Percentiles rank a stretch among this genome's conserved stretches.
phyloP scores from a whole-genome alignment of 2,113 vertebrate species.

The Salvelinus sp. region DNA sequence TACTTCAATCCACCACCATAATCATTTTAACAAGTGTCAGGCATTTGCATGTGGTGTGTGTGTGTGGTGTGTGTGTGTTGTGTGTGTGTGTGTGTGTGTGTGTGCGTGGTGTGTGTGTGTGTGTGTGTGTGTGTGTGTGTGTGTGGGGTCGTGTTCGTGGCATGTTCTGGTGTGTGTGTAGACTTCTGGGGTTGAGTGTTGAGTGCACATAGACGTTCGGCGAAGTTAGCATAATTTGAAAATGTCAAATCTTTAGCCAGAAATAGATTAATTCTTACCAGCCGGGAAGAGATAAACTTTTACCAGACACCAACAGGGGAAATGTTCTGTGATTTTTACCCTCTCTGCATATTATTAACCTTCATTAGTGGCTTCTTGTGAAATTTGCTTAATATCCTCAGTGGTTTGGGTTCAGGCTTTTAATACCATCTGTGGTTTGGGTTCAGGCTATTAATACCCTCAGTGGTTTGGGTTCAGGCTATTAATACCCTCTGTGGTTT shows the following conservation, averaged over 20 bases:
- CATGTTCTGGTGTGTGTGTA: too few relatives aligned
- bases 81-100: too few relatives aligned
- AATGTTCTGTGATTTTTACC: conserved; percentile 33
- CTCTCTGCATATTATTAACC: conserved; percentile 52
- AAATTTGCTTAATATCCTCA: conserved; percentile 43
- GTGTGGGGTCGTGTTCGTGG: too few relatives aligned
- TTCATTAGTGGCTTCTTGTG: conserved; percentile 51
- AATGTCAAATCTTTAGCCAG: conserved; percentile 64
- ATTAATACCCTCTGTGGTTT: too few relatives aligned
- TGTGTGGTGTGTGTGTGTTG: too few relatives aligned
- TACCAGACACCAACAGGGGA: conserved; percentile 36
- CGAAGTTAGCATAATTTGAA: conserved; percentile 26
- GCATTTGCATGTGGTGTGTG: too few relatives aligned
- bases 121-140: too few relatives aligned
- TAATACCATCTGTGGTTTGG: not conserved
- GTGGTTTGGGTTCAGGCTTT: not conserved
- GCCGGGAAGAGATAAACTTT: conserved; percentile 74
- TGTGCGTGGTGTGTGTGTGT: too few relatives aligned
- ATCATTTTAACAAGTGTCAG: too few relatives aligned
- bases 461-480: too few relatives aligned
- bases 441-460: not conserved
- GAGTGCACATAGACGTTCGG: conserved; percentile 26
- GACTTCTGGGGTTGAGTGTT: conserved; percentile 23
- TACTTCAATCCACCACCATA: not conserved
- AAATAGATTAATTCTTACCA: too few relatives aligned